Conservation (phyloP, 1,140 invertebrate species). For the Philopotamus ludificatus region DNA sequence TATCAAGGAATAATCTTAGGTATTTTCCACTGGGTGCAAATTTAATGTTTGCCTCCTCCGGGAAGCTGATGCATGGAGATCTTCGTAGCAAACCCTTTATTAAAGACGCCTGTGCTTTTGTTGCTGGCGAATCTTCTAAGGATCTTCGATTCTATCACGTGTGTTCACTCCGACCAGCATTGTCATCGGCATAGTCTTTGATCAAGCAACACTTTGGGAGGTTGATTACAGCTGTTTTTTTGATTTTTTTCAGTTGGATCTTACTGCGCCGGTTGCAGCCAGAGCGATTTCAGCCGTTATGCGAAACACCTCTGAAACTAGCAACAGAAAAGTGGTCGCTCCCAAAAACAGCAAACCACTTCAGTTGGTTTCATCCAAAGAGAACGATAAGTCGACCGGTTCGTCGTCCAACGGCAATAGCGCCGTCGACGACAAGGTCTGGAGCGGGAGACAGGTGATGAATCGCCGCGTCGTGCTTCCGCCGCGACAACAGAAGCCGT, state of each 20-base stretch:
- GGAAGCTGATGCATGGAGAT: no score
- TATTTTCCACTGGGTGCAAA: no score
- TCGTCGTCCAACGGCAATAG: background rate
- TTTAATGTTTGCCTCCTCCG: no score
- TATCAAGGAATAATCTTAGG: no score
- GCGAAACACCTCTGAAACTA: constrained; percentile 14
- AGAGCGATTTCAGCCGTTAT: constrained; percentile 37
- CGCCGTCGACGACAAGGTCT: background rate
- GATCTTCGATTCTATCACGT: no score
- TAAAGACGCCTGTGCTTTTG: no score
- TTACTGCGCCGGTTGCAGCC: constrained; percentile 33
- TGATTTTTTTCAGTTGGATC: constrained; percentile 32
- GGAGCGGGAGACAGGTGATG: constrained; percentile 19
- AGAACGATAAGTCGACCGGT: background rate
- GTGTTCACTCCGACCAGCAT: no score
- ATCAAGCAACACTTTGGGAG: no score
- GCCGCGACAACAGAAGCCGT: constrained; percentile 15
- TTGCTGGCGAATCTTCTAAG: no score
- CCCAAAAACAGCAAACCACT: constrained; percentile 6
- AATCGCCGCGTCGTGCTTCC: constrained; percentile 35
- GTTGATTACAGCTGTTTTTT: background rate
- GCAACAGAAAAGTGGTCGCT: constrained; percentile 28
- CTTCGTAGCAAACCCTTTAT: no score
- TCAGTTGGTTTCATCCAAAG: background rate
- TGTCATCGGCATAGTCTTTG: no score